A percentile compares a stretch with the other conserved stretches of the same genome.
These are phyloP conservation scores for Polymixis lichenea DNA, from an alignment of 2,888 invertebrate genomes.

Conservation along the genomic window DNA sequence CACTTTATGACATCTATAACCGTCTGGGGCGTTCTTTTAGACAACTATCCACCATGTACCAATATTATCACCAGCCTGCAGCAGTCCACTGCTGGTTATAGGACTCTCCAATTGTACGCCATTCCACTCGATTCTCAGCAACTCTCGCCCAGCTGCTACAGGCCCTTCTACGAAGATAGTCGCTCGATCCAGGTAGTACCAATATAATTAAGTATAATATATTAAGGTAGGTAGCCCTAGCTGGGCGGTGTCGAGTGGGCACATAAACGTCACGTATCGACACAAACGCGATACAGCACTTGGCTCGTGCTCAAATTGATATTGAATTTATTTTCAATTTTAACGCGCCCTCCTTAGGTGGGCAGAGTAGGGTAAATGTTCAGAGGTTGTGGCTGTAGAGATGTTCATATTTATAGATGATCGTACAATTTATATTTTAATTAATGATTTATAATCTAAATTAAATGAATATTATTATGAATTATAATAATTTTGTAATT, in stretches of 20 bases:
- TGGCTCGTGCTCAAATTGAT: slow-evolving; percentile 90
- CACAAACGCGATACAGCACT: slow-evolving; percentile 84
- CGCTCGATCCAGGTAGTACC: neutral
- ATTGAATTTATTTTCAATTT: slow-evolving; percentile 91
- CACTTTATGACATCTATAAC: neutral
- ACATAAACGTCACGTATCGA: slow-evolving; percentile 87
- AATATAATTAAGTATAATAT: neutral
- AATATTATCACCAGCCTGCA: neutral
- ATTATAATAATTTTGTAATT: no score
- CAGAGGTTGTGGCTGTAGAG: slow-evolving; percentile 64
- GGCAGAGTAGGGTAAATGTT: slow-evolving; percentile 71
- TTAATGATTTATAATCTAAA: neutral
- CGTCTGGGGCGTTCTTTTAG: neutral
- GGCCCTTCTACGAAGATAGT: neutral
- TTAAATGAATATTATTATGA: neutral
- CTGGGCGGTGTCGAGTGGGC: slow-evolving; percentile 80
- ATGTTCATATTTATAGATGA: neutral
- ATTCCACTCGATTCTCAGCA: neutral
- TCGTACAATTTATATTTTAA: neutral
- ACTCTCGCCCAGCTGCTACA: neutral
- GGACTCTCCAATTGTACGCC: no score
- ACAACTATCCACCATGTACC: neutral
- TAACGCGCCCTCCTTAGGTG: slow-evolving; percentile 88
- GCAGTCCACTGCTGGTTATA: no score
- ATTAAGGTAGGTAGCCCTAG: slow-evolving; percentile 55